These are phyloP conservation scores for Trigoniulus corallinus DNA, from an alignment of 1,140 invertebrate genomes.

Conservation along the genomic window DNA sequence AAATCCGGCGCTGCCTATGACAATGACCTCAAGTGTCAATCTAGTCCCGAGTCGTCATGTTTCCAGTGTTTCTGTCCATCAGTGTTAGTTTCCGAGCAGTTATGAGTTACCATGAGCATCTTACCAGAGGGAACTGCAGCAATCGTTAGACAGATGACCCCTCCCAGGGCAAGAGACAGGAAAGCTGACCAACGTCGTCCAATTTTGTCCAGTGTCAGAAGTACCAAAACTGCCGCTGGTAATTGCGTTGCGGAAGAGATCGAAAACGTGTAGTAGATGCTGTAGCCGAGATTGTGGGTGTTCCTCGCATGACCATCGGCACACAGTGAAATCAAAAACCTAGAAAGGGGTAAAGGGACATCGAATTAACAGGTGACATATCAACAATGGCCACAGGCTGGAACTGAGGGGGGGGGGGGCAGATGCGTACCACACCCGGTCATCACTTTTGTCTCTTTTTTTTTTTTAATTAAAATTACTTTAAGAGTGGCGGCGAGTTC, in stretches of 20 bases:
- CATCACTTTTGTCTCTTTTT: too few species aligned
- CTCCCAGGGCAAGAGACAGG: slow-evolving; percentile 55
- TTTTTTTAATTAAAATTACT: too few species aligned
- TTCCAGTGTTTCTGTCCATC: too few species aligned
- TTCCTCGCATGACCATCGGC: slow-evolving; percentile 75
- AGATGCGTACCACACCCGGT: too few species aligned
- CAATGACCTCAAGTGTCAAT: too few species aligned
- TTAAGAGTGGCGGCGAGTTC: too few species aligned
- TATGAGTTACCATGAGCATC: background rate
- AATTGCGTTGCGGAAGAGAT: slow-evolving; percentile 62
- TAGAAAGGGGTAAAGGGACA: slow-evolving; percentile 16
- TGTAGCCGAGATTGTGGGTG: slow-evolving; percentile 55
- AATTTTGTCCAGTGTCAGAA: slow-evolving; percentile 57
- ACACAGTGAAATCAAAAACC: slow-evolving; percentile 66
- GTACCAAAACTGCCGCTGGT: slow-evolving; percentile 64
- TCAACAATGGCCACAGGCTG: too few species aligned
- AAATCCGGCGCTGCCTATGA: too few species aligned
- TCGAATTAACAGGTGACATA: background rate
- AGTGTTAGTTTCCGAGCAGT: background rate
- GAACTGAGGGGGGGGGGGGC: too few species aligned
- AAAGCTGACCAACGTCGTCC: slow-evolving; percentile 68
- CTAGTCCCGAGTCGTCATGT: too few species aligned
- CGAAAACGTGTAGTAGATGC: slow-evolving; percentile 67
- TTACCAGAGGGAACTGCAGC: slow-evolving; percentile 42
- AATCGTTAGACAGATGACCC: slow-evolving; percentile 58